Conservation (phyloP, 2,113 vertebrate genomes). For the Crotophaga sulcirostris region DNA sequence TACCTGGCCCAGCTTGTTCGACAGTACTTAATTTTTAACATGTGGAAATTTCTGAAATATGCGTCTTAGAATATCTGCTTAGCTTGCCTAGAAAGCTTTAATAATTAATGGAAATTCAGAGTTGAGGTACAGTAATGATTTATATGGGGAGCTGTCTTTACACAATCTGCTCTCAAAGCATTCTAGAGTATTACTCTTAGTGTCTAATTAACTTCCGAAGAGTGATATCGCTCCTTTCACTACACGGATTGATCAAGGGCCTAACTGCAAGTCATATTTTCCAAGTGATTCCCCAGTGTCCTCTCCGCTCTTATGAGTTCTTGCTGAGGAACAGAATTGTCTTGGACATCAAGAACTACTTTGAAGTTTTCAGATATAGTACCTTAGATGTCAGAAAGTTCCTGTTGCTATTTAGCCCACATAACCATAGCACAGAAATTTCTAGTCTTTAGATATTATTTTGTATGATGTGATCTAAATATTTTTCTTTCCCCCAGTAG, state of each 20-base stretch:
- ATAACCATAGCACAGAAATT: not conserved
- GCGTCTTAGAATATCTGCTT: constrained; percentile 68
- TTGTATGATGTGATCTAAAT: not conserved
- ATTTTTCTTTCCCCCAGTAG: not conserved
- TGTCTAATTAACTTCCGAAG: constrained; percentile 75
- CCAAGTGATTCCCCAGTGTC: constrained; percentile 61
- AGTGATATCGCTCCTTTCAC: constrained; percentile 59
- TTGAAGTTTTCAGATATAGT: not conserved
- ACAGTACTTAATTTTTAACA: constrained; percentile 67
- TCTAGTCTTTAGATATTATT: not conserved
- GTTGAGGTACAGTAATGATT: constrained; percentile 68
- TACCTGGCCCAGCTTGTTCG: constrained; percentile 7
- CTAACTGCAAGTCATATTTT: constrained; percentile 71
- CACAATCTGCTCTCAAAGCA: constrained; percentile 64
- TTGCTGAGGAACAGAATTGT: constrained; percentile 7
- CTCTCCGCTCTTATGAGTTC: constrained; percentile 58
- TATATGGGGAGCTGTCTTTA: constrained; percentile 59
- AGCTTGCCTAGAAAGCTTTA: constrained; percentile 72
- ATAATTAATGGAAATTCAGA: constrained; percentile 77
- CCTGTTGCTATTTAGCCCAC: not conserved
- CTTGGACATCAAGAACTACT: not conserved
- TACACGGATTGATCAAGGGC: constrained; percentile 73
- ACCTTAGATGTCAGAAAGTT: not conserved
- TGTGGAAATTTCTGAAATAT: constrained; percentile 67
- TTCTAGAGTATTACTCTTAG: constrained; percentile 68